These are phyloP conservation scores for Spodoptera littoralis DNA, from an alignment of 2,888 invertebrate genomes.

Conservation along the genomic window DNA sequence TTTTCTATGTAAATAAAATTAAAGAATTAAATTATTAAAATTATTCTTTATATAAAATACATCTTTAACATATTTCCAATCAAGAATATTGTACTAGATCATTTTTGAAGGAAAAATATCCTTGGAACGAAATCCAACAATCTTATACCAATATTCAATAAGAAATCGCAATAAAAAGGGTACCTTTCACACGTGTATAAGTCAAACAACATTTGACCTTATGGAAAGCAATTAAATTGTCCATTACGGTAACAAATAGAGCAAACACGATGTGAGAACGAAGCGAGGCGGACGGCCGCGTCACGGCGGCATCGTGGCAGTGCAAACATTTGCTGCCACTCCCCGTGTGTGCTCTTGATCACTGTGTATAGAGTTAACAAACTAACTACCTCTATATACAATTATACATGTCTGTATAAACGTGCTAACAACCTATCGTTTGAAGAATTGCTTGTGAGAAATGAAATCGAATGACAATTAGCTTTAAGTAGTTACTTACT, in stretches of 20 bases:
- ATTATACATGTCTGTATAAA: conserved; percentile 54
- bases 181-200: conserved; percentile 52
- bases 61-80: no score
- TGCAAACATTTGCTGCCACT: conserved; percentile 79
- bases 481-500: no score
- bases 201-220: conserved; percentile 70
- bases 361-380: conserved; percentile 60
- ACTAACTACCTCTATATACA: no score
- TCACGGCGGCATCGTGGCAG: conserved; percentile 44
- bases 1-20: no score
- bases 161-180: conserved; percentile 3
- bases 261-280: conserved; percentile 75
- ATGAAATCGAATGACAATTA: background rate
- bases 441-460: background rate
- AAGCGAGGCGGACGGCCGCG: conserved; percentile 63
- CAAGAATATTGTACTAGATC: no score
- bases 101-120: no score
- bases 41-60: no score
- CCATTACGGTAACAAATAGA: conserved; percentile 82
- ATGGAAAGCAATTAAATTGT: conserved; percentile 76
- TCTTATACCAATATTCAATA: background rate
- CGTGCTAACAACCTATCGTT: conserved; percentile 15
- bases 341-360: conserved; percentile 74
- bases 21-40: no score
- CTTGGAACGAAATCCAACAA: no score